Base-by-base conservation (phyloP, 2,113 vertebrate genomes). In the Camelus dromedarius region DNA sequence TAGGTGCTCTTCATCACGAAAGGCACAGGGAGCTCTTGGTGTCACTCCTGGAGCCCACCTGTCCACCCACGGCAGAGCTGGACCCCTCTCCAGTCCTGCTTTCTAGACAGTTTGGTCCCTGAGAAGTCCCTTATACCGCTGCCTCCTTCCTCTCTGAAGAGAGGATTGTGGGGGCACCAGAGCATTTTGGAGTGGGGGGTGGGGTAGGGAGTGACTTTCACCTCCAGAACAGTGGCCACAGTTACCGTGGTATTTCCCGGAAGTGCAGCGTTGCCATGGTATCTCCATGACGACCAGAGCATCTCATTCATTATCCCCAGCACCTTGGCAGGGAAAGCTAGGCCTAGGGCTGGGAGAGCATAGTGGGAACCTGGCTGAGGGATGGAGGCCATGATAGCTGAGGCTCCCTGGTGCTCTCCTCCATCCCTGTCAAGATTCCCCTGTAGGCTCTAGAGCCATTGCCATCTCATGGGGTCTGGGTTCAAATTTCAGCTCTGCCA, bases 261-360 rank as follows among this genome's bases (percentile, higher is more conserved):
- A 95, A 95, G 96, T 98, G 94, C 60, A 2, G 73, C 4, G 91
- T 98, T 98, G 94, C 97, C 96, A 97, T 97, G 94, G 97, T 12
- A 24, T 98, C 93, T 97, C 97, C 96, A 91, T 97, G 97, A 90
- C 93, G 1, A 95, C 97, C 50, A 84, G 97, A 98, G 96, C 97
- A 98, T 98, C 96, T 98, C 96, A 96, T 96, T 97, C 96, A 97
- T 98, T 97, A 97, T 96, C 97, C 88, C 64, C 38, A 93, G 92
- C 96, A 97, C 96, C 96, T 96, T 97, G 96, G 90, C 77, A 92
- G 95, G 56, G 26, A 95, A 88, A 89, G 83, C 91, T 89, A 46
- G 72, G 90, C 38, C 79, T 93, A 54, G 75, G 94, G 79, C 72
- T 96, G 93, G 72, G 69, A 96, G 91, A 95, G 52, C 72, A 50